Conservation (phyloP, 2,113 vertebrate species). For the Siphamia tubifer region DNA sequence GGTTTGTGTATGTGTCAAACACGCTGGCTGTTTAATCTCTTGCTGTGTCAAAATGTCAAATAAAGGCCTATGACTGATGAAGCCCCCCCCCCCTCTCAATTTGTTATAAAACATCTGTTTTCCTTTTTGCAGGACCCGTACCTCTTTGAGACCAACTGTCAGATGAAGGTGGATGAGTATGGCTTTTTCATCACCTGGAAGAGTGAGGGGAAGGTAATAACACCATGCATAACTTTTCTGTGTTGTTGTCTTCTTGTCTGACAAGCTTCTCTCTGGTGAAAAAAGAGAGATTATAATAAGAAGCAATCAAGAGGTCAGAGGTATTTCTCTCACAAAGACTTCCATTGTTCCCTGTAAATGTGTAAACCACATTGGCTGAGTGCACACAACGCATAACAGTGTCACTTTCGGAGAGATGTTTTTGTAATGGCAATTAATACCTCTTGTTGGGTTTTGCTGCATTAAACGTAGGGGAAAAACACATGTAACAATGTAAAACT, state of each 20-base stretch:
- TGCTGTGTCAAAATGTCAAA: conserved; percentile 18
- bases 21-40: conserved; percentile 27
- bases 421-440: too few species aligned
- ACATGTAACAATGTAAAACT: too few species aligned
- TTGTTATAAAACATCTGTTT: neutral
- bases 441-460: too few species aligned
- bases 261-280: neutral
- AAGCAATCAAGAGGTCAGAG: too few species aligned
- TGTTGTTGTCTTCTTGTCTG: neutral
- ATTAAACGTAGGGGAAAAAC: too few species aligned
- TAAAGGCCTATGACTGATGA: conserved; percentile 29
- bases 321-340: neutral
- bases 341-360: neutral
- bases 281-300: too few species aligned
- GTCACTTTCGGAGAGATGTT: too few species aligned
- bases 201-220: conserved; percentile 94
- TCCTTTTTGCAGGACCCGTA: conserved; percentile 88
- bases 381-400: too few species aligned
- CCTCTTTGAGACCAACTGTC: conserved; percentile 93
- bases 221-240: neutral
- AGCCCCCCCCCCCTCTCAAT: too few species aligned
- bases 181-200: conserved; percentile 98
- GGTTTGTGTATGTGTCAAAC: neutral
- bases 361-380: neutral
- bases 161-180: conserved; percentile 94